Conservation (phyloP, 2,113 vertebrate genomes). For the Podocnemis expansa region DNA sequence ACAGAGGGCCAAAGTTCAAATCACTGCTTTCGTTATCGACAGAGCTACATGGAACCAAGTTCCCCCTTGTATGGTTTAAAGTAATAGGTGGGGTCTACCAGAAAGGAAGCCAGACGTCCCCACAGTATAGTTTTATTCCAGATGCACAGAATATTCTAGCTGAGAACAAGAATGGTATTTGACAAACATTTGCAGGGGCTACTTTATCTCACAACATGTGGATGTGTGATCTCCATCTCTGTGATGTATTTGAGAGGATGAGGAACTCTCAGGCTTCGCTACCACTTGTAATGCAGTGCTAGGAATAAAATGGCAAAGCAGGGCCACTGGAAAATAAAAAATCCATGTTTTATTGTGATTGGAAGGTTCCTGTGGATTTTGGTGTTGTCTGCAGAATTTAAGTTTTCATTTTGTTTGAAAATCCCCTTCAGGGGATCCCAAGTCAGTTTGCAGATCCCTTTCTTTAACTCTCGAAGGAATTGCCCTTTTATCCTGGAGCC, state of each 20-base stretch:
- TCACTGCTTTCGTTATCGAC: constrained; percentile 7
- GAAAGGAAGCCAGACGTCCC: constrained; percentile 27
- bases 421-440: not conserved
- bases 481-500: not conserved
- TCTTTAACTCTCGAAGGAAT: not conserved
- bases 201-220: not conserved
- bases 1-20: constrained; percentile 38
- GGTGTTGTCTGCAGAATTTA: not conserved
- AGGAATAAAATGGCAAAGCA: not conserved
- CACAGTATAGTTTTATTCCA: not conserved
- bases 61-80: constrained; percentile 22
- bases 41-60: not conserved
- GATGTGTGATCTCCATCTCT: constrained; percentile 1
- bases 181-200: not conserved
- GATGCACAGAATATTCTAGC: not conserved
- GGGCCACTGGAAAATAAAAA: not conserved
- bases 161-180: not conserved
- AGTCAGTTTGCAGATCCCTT: not conserved
- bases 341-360: not conserved
- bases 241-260: not conserved
- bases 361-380: not conserved
- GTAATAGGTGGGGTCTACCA: not conserved
- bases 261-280: not conserved
- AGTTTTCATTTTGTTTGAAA: not conserved
- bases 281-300: not conserved